Evolutionary conservation across 2,797 vertebrate species (phyloP).

Genomic region (Heteromormyrus szaboi): DNA sequence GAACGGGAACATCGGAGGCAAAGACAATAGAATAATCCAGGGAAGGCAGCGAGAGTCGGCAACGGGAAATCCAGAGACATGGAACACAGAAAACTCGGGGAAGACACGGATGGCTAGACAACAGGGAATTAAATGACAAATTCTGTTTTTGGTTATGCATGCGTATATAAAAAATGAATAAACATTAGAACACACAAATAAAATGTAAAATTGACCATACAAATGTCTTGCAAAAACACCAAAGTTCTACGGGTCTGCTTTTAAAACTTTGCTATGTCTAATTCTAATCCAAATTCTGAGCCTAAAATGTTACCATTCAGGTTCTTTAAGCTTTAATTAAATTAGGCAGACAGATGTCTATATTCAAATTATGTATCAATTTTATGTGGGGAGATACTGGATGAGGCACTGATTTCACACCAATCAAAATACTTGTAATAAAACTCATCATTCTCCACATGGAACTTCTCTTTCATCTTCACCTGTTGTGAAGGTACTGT

Average conservation of each 20-base stretch:
- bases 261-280: not conserved
- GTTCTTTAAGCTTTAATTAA: constrained; percentile 19
- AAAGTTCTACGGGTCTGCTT: not conserved
- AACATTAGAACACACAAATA: not conserved
- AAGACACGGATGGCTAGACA: not conserved
- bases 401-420: constrained; percentile 23
- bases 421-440: constrained; percentile 26
- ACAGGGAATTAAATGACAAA: not conserved
- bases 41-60: too few species aligned
- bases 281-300: not conserved
- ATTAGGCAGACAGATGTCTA: constrained; percentile 25
- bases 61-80: too few species aligned
- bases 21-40: too few species aligned
- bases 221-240: not conserved
- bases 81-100: too few species aligned
- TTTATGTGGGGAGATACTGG: constrained; percentile 17
- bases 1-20: too few species aligned
- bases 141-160: not conserved
- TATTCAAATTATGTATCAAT: constrained; percentile 27
- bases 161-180: not conserved
- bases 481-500: not conserved
- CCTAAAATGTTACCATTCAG: not conserved
- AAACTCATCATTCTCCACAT: constrained; percentile 12
- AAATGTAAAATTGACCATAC: not conserved
- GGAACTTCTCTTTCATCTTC: constrained; percentile 19